Percentiles rank a stretch among this genome's conserved stretches.
phyloP scores from a whole-genome alignment of 1,140 invertebrate genomes.

The Zaprionus nigranus region DNA sequence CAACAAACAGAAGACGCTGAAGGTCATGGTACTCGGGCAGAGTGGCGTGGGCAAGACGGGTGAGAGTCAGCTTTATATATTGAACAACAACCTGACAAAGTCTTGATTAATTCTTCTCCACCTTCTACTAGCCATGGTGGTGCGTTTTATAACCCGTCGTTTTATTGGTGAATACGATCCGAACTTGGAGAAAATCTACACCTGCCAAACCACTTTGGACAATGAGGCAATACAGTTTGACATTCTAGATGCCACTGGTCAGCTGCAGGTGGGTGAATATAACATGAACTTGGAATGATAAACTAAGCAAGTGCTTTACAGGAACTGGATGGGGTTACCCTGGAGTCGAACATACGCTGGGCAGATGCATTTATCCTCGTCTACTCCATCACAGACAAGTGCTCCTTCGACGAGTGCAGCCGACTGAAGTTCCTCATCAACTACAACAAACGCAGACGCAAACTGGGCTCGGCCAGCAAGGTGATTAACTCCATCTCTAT shows the following conservation, averaged over 20 bases:
- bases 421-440: constrained; percentile 92
- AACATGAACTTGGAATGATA: not conserved
- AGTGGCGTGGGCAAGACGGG: constrained; percentile 92
- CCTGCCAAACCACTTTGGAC: constrained; percentile 90
- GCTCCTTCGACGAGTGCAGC: constrained; percentile 93
- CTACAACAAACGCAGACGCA: constrained; percentile 89
- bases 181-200: constrained; percentile 91
- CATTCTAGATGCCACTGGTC: constrained; percentile 92
- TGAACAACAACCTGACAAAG: constrained; percentile 7
- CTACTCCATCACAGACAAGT: constrained; percentile 93
- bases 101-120: not conserved
- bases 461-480: constrained; percentile 85
- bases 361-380: constrained; percentile 94
- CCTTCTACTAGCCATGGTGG: constrained; percentile 88
- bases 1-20: constrained; percentile 87
- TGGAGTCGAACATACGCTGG: constrained; percentile 92
- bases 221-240: constrained; percentile 91
- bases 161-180: constrained; percentile 94
- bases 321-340: constrained; percentile 88
- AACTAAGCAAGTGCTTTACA: constrained; percentile 59
- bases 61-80: constrained; percentile 75
- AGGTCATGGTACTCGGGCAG: constrained; percentile 91
- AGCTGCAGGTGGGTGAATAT: constrained; percentile 87
- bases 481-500: constrained; percentile 50
- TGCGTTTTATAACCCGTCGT: constrained; percentile 91